Base-by-base conservation (phyloP, 2,888 invertebrate genomes). In the Drepana falcataria region DNA sequence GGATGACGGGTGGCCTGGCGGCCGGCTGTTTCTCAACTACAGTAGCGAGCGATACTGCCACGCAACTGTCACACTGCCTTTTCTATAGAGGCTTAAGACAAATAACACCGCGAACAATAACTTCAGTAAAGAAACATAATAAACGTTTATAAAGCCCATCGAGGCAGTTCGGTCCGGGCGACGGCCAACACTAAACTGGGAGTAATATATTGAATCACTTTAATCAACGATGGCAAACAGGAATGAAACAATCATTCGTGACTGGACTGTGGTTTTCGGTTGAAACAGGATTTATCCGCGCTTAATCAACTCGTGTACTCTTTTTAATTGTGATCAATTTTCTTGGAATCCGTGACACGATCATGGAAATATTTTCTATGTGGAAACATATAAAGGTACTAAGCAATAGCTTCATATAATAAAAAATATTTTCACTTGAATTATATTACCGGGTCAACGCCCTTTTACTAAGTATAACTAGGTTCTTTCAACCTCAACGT, bases 251-350 rank as follows among this genome's bases (percentile, higher is more conserved):
- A 79, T 77, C 77, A 73, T 80, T 77, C 76, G 71, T 79, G 75
- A 75, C 73, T 67, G 77, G 75, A 75, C 75, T 67, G 77, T 79
- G 73, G 69, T 71, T 84, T 82, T 85, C 81, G 82, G 88, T 89
- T 90, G 53, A 66, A 91, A 90, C 91, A 85, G 88, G 90, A 89
- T 90, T 80, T 75, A 85, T 80, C 90, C 81, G 87, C 79, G 77
- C 71, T 58, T 55, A 60, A 69, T 68, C 70, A 63, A 75, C 68
- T 69, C 66, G 69, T 59, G 67, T 66, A 61, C 62, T 63, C 56
- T 56, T 54, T 57, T 53, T 53, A 52, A 44, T 48, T 55, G 55
- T 56, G 41, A 47, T 41, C 35, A 56, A 49, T 55, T 55, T 35
- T 54, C 37, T 34, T 53, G 49, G 37, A 33, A 49, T 49, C 49